phyloP scores from a whole-genome alignment of 2,888 invertebrate genomes.

The Cosmia trapezina region DNA sequence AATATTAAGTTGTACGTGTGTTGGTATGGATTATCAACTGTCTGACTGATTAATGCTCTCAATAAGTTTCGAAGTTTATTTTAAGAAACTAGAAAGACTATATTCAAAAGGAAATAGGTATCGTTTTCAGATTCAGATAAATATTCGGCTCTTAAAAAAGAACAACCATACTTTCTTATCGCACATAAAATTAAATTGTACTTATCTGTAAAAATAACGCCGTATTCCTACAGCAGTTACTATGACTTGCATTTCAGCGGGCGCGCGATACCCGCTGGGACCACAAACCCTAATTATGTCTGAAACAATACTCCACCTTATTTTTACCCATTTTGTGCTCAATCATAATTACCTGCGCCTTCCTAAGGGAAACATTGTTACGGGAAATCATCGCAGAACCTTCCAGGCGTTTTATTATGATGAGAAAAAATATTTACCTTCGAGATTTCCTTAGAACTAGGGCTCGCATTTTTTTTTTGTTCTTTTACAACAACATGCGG shows the following conservation, averaged over 20 bases:
- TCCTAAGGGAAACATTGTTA: constrained; percentile 85
- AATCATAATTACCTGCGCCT: constrained; percentile 88
- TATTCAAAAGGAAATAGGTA: background rate
- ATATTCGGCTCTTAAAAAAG: background rate
- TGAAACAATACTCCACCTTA: constrained; percentile 87
- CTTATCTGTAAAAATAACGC: constrained; percentile 3
- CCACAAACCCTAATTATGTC: constrained; percentile 89
- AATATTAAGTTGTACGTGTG: constrained; percentile 32
- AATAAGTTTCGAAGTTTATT: background rate
- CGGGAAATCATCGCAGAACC: constrained; percentile 81
- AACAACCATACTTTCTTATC: background rate
- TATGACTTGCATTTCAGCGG: constrained; percentile 82
- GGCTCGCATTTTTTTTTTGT: constrained; percentile 17
- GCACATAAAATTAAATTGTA: background rate
- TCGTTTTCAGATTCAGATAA: background rate
- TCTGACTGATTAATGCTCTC: background rate
- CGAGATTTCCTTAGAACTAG: constrained; percentile 61
- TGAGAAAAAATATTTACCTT: constrained; percentile 75
- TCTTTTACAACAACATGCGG: background rate
- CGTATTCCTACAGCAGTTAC: constrained; percentile 25
- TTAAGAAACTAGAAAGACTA: no score
- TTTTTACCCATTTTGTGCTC: constrained; percentile 90
- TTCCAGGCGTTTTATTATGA: constrained; percentile 74
- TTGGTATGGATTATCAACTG: constrained; percentile 1
- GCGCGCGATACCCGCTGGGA: constrained; percentile 78